Conservation (phyloP, 2,113 vertebrate genomes). For the Gulo gulo region DNA sequence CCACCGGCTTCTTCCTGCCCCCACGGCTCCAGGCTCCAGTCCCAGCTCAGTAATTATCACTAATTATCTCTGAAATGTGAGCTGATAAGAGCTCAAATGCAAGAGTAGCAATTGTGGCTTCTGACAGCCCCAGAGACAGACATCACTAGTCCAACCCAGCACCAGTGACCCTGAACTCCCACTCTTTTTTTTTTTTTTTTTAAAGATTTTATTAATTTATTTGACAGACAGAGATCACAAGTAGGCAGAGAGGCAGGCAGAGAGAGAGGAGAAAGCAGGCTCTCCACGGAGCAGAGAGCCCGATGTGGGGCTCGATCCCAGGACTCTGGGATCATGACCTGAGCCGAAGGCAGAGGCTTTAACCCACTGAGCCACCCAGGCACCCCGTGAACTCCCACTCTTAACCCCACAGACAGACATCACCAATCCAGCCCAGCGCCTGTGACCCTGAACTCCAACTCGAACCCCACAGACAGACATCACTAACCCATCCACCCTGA, state of each 20-base stretch:
- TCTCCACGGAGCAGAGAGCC: no score
- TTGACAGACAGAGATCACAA: no score
- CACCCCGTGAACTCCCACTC: no score
- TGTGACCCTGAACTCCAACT: background rate
- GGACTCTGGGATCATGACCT: no score
- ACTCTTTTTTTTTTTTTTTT: no score
- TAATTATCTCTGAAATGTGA: background rate
- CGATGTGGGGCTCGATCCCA: no score
- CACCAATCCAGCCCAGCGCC: background rate
- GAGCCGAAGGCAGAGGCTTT: no score
- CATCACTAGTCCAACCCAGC: background rate
- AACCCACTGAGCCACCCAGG: no score
- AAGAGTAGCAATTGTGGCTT: no score
- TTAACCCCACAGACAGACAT: background rate
- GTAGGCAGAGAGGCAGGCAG: no score
- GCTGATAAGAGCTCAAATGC: background rate
- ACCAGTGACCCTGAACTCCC: background rate
- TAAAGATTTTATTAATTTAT: no score
- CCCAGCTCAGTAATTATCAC: background rate
- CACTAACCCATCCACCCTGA: background rate
- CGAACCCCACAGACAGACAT: background rate
- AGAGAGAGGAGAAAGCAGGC: no score
- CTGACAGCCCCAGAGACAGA: background rate
- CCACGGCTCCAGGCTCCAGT: background rate
- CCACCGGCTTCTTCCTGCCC: background rate